phyloP scores from a whole-genome alignment of 2,888 invertebrate genomes.

The Diachrysia chrysitis region DNA sequence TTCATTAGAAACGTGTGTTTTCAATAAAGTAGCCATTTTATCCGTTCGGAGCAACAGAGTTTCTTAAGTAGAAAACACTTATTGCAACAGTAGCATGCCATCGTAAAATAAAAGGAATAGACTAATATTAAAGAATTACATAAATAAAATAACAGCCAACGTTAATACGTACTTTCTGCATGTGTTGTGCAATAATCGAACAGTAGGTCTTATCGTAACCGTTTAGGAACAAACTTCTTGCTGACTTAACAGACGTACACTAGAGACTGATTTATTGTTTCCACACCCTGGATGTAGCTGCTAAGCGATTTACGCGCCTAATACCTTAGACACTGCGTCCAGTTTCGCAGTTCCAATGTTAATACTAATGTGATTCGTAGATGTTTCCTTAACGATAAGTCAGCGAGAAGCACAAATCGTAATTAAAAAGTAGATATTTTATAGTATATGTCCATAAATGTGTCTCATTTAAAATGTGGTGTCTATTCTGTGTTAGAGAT shows the following conservation, averaged over 20 bases:
- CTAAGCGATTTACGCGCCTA: constrained; percentile 21
- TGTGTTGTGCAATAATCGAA: constrained; percentile 87
- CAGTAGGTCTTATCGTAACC: constrained; percentile 76
- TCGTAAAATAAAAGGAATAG: constrained; percentile 64
- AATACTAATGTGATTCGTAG: constrained; percentile 60
- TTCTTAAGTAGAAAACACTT: constrained; percentile 64
- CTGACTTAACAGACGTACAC: constrained; percentile 76
- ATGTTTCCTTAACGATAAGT: constrained; percentile 70
- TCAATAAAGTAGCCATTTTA: constrained; percentile 45
- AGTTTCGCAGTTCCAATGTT: constrained; percentile 51
- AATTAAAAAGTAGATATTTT: constrained; percentile 79
- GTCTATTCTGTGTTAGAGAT: constrained; percentile 87
- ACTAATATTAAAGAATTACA: constrained; percentile 58
- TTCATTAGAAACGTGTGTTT: constrained; percentile 38
- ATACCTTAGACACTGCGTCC: constrained; percentile 9
- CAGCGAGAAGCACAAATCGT: constrained; percentile 80
- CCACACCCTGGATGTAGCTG: constrained; percentile 42
- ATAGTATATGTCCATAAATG: constrained; percentile 88
- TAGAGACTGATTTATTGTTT: constrained; percentile 79
- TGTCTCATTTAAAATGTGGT: constrained; percentile 88
- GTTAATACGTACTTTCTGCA: constrained; percentile 85
- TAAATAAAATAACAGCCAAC: constrained; percentile 66
- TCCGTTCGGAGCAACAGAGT: constrained; percentile 69
- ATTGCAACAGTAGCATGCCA: constrained; percentile 64
- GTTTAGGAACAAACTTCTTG: constrained; percentile 77